These are phyloP conservation scores for Copidosoma aretas DNA, from an alignment of 2,888 invertebrate species.

Conservation along the genomic window DNA sequence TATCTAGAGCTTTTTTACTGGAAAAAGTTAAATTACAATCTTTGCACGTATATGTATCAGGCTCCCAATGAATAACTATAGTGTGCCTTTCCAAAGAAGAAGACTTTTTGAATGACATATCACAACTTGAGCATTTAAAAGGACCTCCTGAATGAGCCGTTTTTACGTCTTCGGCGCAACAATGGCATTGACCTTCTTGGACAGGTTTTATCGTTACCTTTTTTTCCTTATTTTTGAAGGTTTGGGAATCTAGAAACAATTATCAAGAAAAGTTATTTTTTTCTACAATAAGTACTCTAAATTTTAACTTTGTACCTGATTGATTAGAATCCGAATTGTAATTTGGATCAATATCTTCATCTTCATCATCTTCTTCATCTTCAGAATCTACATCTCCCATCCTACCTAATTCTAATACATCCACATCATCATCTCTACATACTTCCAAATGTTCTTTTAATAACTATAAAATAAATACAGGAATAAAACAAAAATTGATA, in stretches of 20 bases:
- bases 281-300: slow-evolving; percentile 1
- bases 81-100: slow-evolving; percentile 72
- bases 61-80: slow-evolving; percentile 73
- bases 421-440: slow-evolving; percentile 56
- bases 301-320: slow-evolving; percentile 30
- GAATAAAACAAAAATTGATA: slow-evolving; percentile 1
- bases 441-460: slow-evolving; percentile 57
- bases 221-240: slow-evolving; percentile 46
- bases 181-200: slow-evolving; percentile 63
- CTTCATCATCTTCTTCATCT: slow-evolving; percentile 51
- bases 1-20: slow-evolving; percentile 67
- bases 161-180: slow-evolving; percentile 68
- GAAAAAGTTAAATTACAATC: slow-evolving; percentile 74
- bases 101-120: slow-evolving; percentile 75
- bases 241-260: slow-evolving; percentile 37
- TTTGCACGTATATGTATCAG: slow-evolving; percentile 69
- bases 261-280: neutral
- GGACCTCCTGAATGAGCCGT: slow-evolving; percentile 68
- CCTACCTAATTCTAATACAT: slow-evolving; percentile 53
- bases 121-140: slow-evolving; percentile 69
- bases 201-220: slow-evolving; percentile 56
- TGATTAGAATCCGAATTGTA: slow-evolving; percentile 41
- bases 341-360: slow-evolving; percentile 48
- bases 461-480: slow-evolving; percentile 45
- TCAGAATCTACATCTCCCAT: slow-evolving; percentile 54